A percentile compares a stretch with the other conserved stretches of the same genome.
Evolutionary conservation across 2,888 invertebrate genomes (phyloP).

Genomic region (Acleris cristana): DNA sequence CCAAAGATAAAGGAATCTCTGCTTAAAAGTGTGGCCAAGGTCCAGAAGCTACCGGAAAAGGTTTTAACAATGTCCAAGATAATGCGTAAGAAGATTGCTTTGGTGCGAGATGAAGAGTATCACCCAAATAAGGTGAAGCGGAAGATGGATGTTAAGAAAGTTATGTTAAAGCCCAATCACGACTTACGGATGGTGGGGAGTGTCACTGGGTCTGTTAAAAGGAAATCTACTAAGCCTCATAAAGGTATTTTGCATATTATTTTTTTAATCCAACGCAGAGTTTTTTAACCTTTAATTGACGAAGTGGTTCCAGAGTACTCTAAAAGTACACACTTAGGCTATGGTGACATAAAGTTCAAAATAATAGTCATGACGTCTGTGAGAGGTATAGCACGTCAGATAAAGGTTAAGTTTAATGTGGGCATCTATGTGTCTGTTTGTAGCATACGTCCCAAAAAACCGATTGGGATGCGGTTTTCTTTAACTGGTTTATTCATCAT

Average conservation of each 20-base stretch:
- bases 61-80: conserved; percentile 24
- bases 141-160: conserved; percentile 48
- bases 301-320: too few relatives aligned
- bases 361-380: too few relatives aligned
- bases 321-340: too few relatives aligned
- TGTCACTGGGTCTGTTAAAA: conserved; percentile 54
- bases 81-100: conserved; percentile 8
- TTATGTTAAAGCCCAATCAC: conserved; percentile 57
- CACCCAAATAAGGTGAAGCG: conserved; percentile 61
- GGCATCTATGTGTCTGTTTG: too few relatives aligned
- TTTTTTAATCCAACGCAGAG: too few relatives aligned
- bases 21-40: conserved; percentile 36
- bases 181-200: conserved; percentile 55
- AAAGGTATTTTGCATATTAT: conserved; percentile 49
- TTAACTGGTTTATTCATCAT: too few relatives aligned
- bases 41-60: conserved; percentile 36
- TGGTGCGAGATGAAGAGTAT: conserved; percentile 48
- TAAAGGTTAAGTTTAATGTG: too few relatives aligned
- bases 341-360: too few relatives aligned
- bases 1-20: conserved; percentile 35
- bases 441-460: too few relatives aligned
- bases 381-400: too few relatives aligned
- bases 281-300: too few relatives aligned
- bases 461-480: too few relatives aligned
- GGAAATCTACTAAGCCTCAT: conserved; percentile 57